These are phyloP conservation scores for Corythornis cristatus DNA, from an alignment of 2,113 vertebrate genomes.

Conservation along the genomic window DNA sequence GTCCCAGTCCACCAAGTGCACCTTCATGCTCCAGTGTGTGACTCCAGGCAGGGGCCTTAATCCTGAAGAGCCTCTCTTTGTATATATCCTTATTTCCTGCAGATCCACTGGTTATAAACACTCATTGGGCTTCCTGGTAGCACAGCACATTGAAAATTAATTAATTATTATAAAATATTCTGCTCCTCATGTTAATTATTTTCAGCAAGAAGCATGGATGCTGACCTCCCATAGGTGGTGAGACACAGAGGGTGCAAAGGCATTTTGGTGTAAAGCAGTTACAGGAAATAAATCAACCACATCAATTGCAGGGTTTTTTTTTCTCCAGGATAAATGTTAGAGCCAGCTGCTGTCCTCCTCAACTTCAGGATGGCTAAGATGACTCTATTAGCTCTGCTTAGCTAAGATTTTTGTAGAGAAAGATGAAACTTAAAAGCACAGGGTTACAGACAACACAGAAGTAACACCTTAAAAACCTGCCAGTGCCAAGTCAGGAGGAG, in stretches of 20 bases:
- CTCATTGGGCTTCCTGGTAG: background rate
- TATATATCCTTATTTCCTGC: background rate
- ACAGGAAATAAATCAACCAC: background rate
- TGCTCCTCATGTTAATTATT: background rate
- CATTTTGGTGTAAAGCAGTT: background rate
- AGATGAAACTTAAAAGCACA: background rate
- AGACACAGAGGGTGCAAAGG: background rate
- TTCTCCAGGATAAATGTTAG: background rate
- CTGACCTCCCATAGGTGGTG: background rate
- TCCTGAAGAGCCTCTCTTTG: background rate
- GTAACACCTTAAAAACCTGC: background rate
- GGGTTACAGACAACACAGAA: background rate
- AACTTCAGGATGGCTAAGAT: background rate
- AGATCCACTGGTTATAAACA: background rate
- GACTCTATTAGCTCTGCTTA: background rate
- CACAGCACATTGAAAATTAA: background rate
- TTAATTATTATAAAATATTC: background rate
- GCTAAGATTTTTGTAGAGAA: background rate
- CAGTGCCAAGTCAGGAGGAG: background rate
- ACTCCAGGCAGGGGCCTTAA: background rate
- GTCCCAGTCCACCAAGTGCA: background rate
- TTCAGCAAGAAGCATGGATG: background rate
- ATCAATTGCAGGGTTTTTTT: background rate
- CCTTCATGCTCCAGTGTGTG: background rate
- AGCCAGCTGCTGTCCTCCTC: background rate